Conservation (phyloP, 2,888 invertebrate genomes). For the Papilio demoleus region DNA sequence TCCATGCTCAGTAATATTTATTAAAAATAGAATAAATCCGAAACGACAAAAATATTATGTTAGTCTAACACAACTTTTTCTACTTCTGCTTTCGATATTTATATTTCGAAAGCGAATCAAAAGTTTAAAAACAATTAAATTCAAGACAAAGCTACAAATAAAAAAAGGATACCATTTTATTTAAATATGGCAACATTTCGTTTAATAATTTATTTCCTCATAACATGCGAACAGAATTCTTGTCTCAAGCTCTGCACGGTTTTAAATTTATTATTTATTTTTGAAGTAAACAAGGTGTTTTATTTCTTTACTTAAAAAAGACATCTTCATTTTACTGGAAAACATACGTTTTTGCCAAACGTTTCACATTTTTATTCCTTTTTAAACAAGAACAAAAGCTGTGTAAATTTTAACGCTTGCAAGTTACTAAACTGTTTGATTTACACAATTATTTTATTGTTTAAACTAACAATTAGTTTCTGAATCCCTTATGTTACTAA, state of each 20-base stretch:
- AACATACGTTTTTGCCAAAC: constrained; percentile 30
- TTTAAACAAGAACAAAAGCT: constrained; percentile 10
- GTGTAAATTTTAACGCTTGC: background rate
- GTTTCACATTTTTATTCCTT: constrained; percentile 11
- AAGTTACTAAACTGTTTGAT: too few relatives aligned
- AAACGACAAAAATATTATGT: background rate
- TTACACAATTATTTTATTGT: too few relatives aligned
- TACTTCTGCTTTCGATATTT: too few relatives aligned
- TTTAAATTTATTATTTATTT: constrained; percentile 12
- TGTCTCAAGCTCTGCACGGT: background rate
- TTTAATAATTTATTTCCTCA: background rate
- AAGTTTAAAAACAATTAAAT: too few relatives aligned
- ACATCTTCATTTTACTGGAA: constrained; percentile 11
- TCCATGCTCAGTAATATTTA: constrained; percentile 19
- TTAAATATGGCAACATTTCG: too few relatives aligned
- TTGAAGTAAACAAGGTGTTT: constrained; percentile 12
- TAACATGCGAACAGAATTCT: background rate
- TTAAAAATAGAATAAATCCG: constrained; percentile 22
- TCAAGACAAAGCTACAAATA: background rate
- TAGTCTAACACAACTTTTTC: too few relatives aligned
- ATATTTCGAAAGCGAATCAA: too few relatives aligned
- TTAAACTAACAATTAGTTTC: background rate
- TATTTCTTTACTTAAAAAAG: constrained; percentile 32
- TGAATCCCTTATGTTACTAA: background rate
- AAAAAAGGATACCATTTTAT: background rate